phyloP scores from a whole-genome alignment of 2,888 invertebrate species.

The Ceramica pisi region DNA sequence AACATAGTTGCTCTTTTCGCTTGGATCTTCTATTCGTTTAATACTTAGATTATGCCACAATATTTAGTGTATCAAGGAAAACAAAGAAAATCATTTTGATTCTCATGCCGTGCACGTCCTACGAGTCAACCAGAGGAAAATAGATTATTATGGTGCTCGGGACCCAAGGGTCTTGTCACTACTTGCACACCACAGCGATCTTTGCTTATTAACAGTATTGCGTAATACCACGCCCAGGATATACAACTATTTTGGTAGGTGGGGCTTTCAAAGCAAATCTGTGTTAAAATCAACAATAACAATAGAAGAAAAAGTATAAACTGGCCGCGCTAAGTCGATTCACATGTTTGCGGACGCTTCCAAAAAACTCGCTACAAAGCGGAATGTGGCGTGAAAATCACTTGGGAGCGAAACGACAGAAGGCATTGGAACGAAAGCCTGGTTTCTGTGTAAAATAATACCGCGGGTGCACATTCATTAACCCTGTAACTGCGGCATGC shows the following conservation, averaged over 20 bases:
- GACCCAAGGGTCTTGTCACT: slow-evolving; percentile 51
- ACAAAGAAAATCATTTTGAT: slow-evolving; percentile 48
- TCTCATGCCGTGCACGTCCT: slow-evolving; percentile 48
- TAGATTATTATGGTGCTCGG: slow-evolving; percentile 46
- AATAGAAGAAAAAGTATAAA: slow-evolving; percentile 30
- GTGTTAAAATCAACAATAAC: slow-evolving; percentile 36
- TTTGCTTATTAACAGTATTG: slow-evolving; percentile 47
- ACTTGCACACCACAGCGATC: slow-evolving; percentile 34
- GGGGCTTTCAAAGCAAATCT: slow-evolving; percentile 31
- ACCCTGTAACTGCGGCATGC: slow-evolving; percentile 74
- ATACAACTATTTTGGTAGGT: slow-evolving; percentile 6
- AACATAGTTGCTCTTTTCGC: background rate
- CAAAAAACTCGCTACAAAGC: slow-evolving; percentile 55
- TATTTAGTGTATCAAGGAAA: slow-evolving; percentile 49
- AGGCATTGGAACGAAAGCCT: slow-evolving; percentile 61
- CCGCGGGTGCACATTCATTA: slow-evolving; percentile 77
- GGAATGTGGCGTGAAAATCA: slow-evolving; percentile 57
- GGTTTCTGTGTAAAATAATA: slow-evolving; percentile 69
- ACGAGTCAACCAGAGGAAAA: slow-evolving; percentile 50
- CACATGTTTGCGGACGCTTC: slow-evolving; percentile 61
- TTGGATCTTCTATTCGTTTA: slow-evolving; percentile 21
- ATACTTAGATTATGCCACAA: slow-evolving; percentile 20
- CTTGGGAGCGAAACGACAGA: slow-evolving; percentile 59
- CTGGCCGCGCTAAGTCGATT: slow-evolving; percentile 50
- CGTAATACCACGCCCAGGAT: slow-evolving; percentile 8